Conservation (phyloP, 2,888 invertebrate species). For the Biston betularia region DNA sequence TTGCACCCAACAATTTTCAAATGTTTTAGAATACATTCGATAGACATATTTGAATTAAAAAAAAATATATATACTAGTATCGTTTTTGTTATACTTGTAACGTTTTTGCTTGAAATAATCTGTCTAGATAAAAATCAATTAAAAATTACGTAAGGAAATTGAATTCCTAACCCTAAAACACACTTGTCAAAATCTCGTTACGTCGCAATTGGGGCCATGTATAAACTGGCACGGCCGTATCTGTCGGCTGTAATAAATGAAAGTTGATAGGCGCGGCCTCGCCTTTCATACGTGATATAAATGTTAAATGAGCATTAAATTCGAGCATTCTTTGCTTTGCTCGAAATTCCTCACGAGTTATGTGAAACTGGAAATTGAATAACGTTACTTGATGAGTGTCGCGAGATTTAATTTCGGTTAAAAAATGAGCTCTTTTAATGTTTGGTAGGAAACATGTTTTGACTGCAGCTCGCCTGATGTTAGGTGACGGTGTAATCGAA, state of each 20-base stretch:
- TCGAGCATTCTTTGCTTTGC: conserved; percentile 38
- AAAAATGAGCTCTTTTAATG: background rate
- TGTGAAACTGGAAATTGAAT: conserved; percentile 37
- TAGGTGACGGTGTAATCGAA: too few relatives aligned
- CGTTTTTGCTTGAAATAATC: too few relatives aligned
- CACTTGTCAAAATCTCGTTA: conserved; percentile 28
- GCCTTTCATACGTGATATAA: conserved; percentile 44
- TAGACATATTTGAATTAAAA: too few relatives aligned
- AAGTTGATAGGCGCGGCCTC: conserved; percentile 42
- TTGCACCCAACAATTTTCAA: too few relatives aligned
- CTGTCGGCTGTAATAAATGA: conserved; percentile 42
- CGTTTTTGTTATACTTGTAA: too few relatives aligned
- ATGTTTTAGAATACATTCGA: too few relatives aligned
- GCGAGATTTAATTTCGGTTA: conserved; percentile 22
- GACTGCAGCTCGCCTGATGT: too few relatives aligned
- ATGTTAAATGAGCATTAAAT: conserved; percentile 40
- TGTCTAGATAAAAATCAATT: too few relatives aligned
- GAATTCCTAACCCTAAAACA: conserved; percentile 19
- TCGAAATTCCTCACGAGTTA: conserved; percentile 25
- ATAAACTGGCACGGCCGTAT: conserved; percentile 30
- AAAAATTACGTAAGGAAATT: background rate
- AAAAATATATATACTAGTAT: too few relatives aligned
- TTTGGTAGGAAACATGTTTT: too few relatives aligned
- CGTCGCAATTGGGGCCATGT: conserved; percentile 19
- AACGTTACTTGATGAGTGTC: conserved; percentile 26